Base-by-base conservation (phyloP, 2,113 vertebrate species). In the Ciconia stormi region DNA sequence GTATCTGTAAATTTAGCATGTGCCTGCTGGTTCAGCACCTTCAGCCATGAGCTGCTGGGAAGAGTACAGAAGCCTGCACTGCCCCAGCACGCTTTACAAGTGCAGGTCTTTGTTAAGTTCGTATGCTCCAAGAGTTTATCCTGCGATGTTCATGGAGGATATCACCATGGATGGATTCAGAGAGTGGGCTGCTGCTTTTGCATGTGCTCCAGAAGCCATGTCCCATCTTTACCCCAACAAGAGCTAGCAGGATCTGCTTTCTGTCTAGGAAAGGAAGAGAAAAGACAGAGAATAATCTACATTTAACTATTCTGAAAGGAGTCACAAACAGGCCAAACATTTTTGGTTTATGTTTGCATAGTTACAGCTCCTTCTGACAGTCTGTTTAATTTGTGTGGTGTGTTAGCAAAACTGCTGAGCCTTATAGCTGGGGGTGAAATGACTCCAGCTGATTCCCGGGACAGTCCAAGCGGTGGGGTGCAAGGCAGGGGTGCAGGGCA, bases 11-110 rank as follows among this genome's bases (percentile, higher is more conserved):
- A 38, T 29, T 49, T 19, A 73, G 30, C 58, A 13, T 2, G 22
- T n/a, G 30, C 22, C 66, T 61, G 30, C 66, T 73, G 47, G 58
- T 22, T 66, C 59, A 44, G 62, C 62, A 40, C 34, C 74, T 70
- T 47, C 76, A 81, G 49, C 62, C 42, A 8, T 1, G 55, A 79
- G 44, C 36, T 90, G 42, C 81, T 70, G 62, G 74, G 49, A 50
- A 55, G 34, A 36, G 46, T 2, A 14, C 8, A 63, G 71, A 47
- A 73, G 32, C 34, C 74, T 62, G 40, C 0, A 3, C 30, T 67
- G n/a, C 26, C 73, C 38, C 47, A 67, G n/a, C 13, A 53, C 0
- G 0, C 5, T 49, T 47, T 20, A 16, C 23, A 16, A 1, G 4
- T 21, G 14, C 65, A 67, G 70, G 7, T 67, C n/a, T 79, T 85